Conservation (phyloP, 2,888 invertebrate genomes). For the Megamerina dolium region DNA sequence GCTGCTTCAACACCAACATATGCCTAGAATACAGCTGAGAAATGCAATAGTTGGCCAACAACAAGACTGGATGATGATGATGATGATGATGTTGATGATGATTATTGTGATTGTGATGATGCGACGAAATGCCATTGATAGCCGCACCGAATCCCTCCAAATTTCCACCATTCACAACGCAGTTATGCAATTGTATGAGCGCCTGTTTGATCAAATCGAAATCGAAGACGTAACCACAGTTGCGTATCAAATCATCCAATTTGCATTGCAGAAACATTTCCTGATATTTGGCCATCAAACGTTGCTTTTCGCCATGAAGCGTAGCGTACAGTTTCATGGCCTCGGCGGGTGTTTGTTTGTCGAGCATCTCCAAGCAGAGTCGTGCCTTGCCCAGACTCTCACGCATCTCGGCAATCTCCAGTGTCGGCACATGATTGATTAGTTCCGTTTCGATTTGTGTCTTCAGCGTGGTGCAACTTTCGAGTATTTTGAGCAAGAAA, state of each 20-base stretch:
- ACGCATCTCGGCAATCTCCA: conserved; percentile 61
- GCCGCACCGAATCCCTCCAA: conserved; percentile 18
- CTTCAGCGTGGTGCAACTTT: conserved; percentile 68
- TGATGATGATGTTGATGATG: too few species aligned
- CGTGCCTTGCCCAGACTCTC: conserved; percentile 59
- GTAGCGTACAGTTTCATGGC: conserved; percentile 58
- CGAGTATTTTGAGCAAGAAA: conserved; percentile 65
- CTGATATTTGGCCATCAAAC: conserved; percentile 62
- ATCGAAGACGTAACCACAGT: conserved; percentile 62
- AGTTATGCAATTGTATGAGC: conserved; percentile 53
- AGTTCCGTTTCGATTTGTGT: conserved; percentile 70
- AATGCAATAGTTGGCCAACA: conserved; percentile 72
- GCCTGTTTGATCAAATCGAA: conserved; percentile 63
- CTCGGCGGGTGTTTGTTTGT: conserved; percentile 54
- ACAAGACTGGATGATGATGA: conserved; percentile 63
- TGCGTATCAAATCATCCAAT: conserved; percentile 63
- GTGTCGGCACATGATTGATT: conserved; percentile 60
- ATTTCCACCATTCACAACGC: conserved; percentile 22
- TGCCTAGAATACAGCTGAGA: conserved; percentile 65
- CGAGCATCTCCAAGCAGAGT: conserved; percentile 56
- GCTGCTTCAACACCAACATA: conserved; percentile 48
- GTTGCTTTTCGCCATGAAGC: conserved; percentile 60
- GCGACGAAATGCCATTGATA: conserved; percentile 22
- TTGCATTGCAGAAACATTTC: conserved; percentile 68
- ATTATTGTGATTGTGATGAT: too few species aligned